phyloP scores from a whole-genome alignment of 2,113 vertebrate species.

The Beaufortia kweichowensis region DNA sequence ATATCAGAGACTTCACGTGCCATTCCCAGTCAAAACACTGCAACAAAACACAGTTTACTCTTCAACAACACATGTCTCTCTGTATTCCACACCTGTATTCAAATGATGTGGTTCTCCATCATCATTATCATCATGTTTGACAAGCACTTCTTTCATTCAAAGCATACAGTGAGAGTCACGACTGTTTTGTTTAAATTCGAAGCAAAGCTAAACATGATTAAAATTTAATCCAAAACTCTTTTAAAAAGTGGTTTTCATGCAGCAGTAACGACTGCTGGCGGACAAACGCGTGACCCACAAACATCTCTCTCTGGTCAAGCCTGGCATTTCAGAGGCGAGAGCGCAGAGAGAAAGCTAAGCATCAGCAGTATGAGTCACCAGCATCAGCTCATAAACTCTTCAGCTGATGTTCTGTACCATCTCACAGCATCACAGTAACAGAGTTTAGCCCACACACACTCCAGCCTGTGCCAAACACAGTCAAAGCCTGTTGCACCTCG shows the following conservation, averaged over 20 bases:
- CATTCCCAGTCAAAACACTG: constrained; percentile 3
- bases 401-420: not conserved
- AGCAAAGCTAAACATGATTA: no score
- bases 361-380: constrained; percentile 55
- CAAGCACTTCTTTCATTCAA: no score
- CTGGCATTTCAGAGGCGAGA: not conserved
- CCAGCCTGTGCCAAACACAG: not conserved
- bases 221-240: no score
- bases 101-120: not conserved
- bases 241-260: no score
- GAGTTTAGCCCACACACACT: not conserved
- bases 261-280: no score
- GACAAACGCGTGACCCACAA: not conserved
- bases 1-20: constrained; percentile 1
- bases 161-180: no score
- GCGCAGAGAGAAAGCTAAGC: not conserved
- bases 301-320: constrained; percentile 12
- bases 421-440: constrained; percentile 4
- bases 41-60: not conserved
- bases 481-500: not conserved
- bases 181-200: no score
- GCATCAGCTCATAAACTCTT: constrained; percentile 34
- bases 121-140: not conserved
- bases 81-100: not conserved
- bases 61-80: not conserved